Evolutionary conservation across 2,888 invertebrate genomes (phyloP), one percentile per base, ranked within the genome.

Genomic region (Euplexia lucipara): DNA sequence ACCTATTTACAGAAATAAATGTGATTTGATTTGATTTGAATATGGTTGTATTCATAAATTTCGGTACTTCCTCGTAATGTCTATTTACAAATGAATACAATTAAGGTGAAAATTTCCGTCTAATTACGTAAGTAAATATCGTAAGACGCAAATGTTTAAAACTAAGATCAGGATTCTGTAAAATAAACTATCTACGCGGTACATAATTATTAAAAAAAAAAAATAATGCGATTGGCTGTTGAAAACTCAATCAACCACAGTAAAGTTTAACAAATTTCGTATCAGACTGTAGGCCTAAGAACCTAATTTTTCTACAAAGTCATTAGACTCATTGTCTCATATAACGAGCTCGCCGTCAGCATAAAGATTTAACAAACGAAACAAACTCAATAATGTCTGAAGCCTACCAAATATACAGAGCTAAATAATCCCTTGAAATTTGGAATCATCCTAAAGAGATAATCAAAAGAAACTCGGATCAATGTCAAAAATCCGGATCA

Each of bases 401-500:
- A 30, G 37, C 12, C 3, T 16, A 30, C 10, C 9, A 12, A 53
- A 4, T 35, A 22, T 39, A 22, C 20, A 35, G 16, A 37, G 8
- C n/a, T n/a, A 34, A 48, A 44, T 48, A 18, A 12, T 14, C 20
- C 16, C 16, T 14, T 20, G 34, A 30, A 9, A 39, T 42, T 49
- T 45, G 30, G n/a, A 22, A 20, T 39, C 54, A 18, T 26, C 9
- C 34, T 30, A 18, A 37, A 8, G 20, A 12, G 26, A 49, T 53
- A 42, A 30, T 14, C 34, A 3, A 53, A 74, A 74, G 70, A 57
- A 74, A 35, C 54, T 49, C 30, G 51, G 42, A 75, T 75, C 70
- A 54, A 74, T 78, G 54, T 78, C 75, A 74, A 52, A 74, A 67
- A 67, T 78, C 41, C 18, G 12, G 34, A 73, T 67, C 74, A 78